Base-by-base conservation (phyloP, 2,797 vertebrate species). In the Myripristis murdjan region DNA sequence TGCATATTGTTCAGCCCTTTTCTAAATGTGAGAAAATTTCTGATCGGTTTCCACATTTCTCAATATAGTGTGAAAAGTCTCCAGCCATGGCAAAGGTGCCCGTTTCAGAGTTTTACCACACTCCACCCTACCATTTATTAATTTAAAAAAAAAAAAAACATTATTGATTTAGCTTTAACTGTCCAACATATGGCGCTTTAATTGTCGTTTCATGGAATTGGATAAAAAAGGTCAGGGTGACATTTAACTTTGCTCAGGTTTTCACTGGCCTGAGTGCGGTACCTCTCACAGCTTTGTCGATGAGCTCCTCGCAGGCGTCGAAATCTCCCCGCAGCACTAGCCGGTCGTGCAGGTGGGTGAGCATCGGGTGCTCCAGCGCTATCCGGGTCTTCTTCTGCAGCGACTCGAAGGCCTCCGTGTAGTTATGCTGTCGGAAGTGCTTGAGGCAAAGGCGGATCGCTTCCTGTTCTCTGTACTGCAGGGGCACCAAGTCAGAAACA, bases 381-480 rank as follows among this genome's bases (percentile, higher is more conserved):
- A 99, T 99, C 85, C 93, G 96, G 0, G 98, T 99, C 93, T 99
- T 99, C 95, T 99, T 99, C 92, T 99, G 98, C 91, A 99, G 92
- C 0, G 98, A 99, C 90, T 99, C 98, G 12, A 99, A 99, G 75
- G 98, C 98, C 77, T 99, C 98, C 0, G 98, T 99, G 94, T 99
- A 99, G 95, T 99, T 99, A 92, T 99, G 98, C 82, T 99, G 98
- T 67, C 98, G 94, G 78, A 99, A 99, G 91, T 99, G 98, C 91
- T 99, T 99, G 71, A 99, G 95, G 91, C 98, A 99, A 85, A 99
- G 96, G 67, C 98, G 97, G 93, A 99, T 99, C 86, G 98, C 98
- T 95, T 99, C 98, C 94, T 99, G 98, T 96, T 99, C 98, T 92
- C 97, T 96, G 96, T 99, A 99, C 98, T 99, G 95, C 84, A 84